Evolutionary conservation across 2,797 vertebrate genomes (phyloP).

Genomic region (Clarias platycephalus): DNA sequence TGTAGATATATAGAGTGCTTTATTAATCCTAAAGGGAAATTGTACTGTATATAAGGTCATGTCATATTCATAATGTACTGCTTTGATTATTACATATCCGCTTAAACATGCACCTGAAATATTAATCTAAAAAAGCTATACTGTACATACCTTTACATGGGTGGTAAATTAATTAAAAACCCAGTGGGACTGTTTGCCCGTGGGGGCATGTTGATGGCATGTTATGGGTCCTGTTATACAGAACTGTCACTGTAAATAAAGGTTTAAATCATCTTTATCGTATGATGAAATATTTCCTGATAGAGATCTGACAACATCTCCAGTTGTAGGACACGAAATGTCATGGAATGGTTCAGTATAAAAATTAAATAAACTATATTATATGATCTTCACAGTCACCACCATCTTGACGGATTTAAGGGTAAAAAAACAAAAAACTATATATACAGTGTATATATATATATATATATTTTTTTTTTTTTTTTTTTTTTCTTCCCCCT

Average conservation of each 20-base stretch:
- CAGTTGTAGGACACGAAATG: background rate
- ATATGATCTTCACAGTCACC: background rate
- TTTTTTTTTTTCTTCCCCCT: too few relatives aligned
- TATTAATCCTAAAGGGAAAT: too few relatives aligned
- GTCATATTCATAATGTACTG: background rate
- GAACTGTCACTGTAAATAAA: background rate
- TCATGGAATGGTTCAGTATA: background rate
- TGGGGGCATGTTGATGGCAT: background rate
- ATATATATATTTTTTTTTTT: too few relatives aligned
- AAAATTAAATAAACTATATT: background rate
- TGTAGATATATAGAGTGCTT: too few relatives aligned
- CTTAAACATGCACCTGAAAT: background rate
- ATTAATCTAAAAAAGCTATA: background rate
- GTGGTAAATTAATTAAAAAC: background rate
- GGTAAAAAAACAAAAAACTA: too few relatives aligned
- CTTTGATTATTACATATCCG: background rate
- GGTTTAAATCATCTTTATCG: background rate
- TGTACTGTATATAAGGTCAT: background rate
- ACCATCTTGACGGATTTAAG: too few relatives aligned
- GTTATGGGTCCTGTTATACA: background rate
- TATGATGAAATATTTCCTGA: background rate
- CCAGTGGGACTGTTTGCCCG: background rate
- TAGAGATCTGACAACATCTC: background rate
- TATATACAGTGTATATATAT: too few relatives aligned
- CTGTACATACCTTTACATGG: background rate